Base-by-base conservation (phyloP, 2,888 invertebrate genomes). In the Scaptomyza flava region DNA sequence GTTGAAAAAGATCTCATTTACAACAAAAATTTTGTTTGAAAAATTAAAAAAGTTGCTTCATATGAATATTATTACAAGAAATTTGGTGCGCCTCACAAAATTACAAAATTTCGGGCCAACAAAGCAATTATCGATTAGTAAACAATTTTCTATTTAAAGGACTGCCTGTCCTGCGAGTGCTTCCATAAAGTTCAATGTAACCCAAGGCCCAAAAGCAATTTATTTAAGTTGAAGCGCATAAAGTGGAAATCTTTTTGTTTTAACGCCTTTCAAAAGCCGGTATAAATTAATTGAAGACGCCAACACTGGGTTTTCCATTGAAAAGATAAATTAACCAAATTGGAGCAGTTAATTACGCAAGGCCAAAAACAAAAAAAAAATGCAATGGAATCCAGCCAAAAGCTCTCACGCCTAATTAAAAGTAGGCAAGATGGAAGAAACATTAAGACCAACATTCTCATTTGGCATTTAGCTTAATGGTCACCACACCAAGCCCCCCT, bases 321-420 rank as follows among this genome's bases (percentile, higher is more conserved):
- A 53, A 58, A 50, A 66, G 45, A 73, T 70, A 76, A 79, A 81
- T 79, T 79, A 76, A 62, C 68, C 42, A 64, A 62, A 81, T 65
- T 76, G 79, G 51, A 67, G 31, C 46, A 51, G 27, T 38, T 12
- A 38, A 51, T 51, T 51, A 27, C 27, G 20, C 53, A 38, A 52
- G 47, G 42, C 48, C 17, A 42, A 47, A 48, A 33, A 6, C 17
- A 42, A 47, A 48, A 33, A 6, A 23, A 23, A 9, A 34, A 34
- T 3, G 48, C 54, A 59, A 34, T 38, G 38, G 51, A 51, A 38
- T 38, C 31, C 14, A 30, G 33, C 53, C 33, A 46, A 69, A 77
- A 65, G 75, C 79, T 72, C 66, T 81, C 47, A 76, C 66, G 69
- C 65, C 72, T 79, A 81, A 81, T 79, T 81, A 79, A 79, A 46